phyloP scores from a whole-genome alignment of 2,888 invertebrate genomes.

The Ptychoptera contaminata region DNA sequence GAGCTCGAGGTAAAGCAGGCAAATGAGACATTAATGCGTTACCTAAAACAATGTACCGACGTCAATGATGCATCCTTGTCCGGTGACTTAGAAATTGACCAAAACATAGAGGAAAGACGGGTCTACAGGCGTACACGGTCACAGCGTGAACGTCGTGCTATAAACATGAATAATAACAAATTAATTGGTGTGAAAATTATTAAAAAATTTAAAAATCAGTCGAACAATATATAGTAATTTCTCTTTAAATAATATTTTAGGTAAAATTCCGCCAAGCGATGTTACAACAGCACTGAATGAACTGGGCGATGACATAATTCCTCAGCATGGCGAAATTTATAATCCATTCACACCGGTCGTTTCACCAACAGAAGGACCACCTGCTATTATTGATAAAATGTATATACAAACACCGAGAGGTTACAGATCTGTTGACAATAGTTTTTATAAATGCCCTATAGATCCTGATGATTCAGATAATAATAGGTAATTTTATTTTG shows the following conservation, averaged over 20 bases:
- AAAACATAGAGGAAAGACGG: conserved; percentile 28
- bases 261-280: conserved; percentile 26
- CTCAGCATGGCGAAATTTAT: conserved; percentile 30
- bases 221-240: background rate
- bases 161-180: conserved; percentile 26
- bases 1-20: conserved; percentile 32
- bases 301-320: conserved; percentile 30
- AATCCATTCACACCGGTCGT: conserved; percentile 33
- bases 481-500: conserved; percentile 14
- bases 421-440: conserved; percentile 31
- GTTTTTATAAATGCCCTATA: conserved; percentile 29
- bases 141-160: conserved; percentile 26
- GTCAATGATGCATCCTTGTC: conserved; percentile 31
- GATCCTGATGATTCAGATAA: conserved; percentile 17
- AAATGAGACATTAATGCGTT: conserved; percentile 30
- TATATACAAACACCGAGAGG: conserved; percentile 32
- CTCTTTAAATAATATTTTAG: conserved; percentile 13
- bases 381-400: conserved; percentile 31
- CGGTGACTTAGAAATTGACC: conserved; percentile 30
- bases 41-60: conserved; percentile 31
- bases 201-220: background rate
- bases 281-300: conserved; percentile 30
- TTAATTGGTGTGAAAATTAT: conserved; percentile 12
- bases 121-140: conserved; percentile 31
- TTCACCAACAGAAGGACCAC: conserved; percentile 30